Percentiles rank a stretch among this genome's conserved stretches.
These are phyloP conservation scores for Salvelinus sp. DNA, from an alignment of 2,113 vertebrate genomes.

Conservation along the genomic window DNA sequence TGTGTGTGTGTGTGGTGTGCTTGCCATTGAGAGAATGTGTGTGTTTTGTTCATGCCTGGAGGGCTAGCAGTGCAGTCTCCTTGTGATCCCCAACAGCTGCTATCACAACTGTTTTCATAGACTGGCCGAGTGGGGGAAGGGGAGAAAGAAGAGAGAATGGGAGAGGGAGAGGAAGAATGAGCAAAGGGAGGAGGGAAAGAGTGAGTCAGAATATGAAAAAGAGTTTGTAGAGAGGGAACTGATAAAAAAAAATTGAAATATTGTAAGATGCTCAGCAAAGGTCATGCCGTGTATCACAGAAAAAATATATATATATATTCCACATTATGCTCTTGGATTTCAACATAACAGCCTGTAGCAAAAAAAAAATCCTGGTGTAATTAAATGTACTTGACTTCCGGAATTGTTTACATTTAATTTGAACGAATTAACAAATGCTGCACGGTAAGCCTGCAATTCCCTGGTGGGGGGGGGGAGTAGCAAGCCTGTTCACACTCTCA, in stretches of 20 bases:
- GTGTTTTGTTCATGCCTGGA: constrained; percentile 12
- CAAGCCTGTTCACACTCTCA: neutral
- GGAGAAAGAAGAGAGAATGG: neutral
- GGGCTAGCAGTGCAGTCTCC: neutral
- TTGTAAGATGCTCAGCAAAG: too few species aligned
- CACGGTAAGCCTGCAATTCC: too few species aligned
- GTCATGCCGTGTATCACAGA: too few species aligned
- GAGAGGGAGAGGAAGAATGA: neutral
- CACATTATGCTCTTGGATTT: too few species aligned
- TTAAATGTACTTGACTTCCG: too few species aligned
- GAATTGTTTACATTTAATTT: too few species aligned
- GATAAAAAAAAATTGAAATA: rapidly evolving
- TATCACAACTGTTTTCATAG: constrained; percentile 30
- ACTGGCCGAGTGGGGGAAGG: neutral
- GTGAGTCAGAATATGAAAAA: neutral
- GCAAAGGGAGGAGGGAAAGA: neutral
- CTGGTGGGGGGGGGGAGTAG: neutral
- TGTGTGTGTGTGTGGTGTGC: constrained; percentile 4
- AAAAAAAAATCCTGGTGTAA: too few species aligned
- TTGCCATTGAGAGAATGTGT: constrained; percentile 3
- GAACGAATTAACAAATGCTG: too few species aligned
- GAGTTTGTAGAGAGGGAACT: neutral
- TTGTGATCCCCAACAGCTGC: constrained; percentile 30
- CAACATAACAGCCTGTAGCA: too few species aligned
- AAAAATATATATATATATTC: too few species aligned